Base-by-base conservation (phyloP, 2,113 vertebrate species). In the Platichthys flesus region DNA sequence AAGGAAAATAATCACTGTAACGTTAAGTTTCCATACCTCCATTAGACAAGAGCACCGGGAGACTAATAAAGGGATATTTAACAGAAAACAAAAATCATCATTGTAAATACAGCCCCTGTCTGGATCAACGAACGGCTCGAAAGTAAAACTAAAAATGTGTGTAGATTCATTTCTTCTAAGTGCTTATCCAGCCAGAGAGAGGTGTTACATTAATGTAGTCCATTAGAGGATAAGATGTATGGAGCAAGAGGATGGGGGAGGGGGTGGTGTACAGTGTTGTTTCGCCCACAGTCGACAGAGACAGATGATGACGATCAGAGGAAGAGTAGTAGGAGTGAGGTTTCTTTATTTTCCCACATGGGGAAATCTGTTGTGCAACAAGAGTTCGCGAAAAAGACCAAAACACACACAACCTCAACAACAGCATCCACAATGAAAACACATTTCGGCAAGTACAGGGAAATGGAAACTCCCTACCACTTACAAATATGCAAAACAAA, bases 141-240 rank as follows among this genome's bases (percentile, higher is more conserved):
- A 31, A 31, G 31, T 31, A 31, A 31, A 31, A 31, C 31, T 31
- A 31, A 31, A 31, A 31, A 31, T 31, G 31, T 31, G 31, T 6
- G 31, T 7, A 7, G 31, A 31, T 31, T 31, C 31, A 31, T 63
- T 74, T 60, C 26, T 56, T 57, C 1, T 24, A 54, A 78, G 57
- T 67, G 75, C 57, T 52, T 26, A 10, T 15, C 58, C 24, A 64
- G 26, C 2, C 24, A 24, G 35, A 28, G 52, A 61, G 57, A 65
- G 18, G 62, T 60, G 28, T 78, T 4, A 31, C 21, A 84, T 54
- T n/a, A 73, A 65, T 14, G 13, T 37, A 45, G 47, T 51, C 21
- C 56, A 71, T 78, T 57, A 75, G 21, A 66, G 28, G 14, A 45
- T 59, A 69, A 40, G 59, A 51, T 23, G 42, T 40, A 5, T 35